These are phyloP conservation scores for Porites australiensis DNA, from an alignment of 64 coral and sea anemone genomes.

Conservation along the genomic window DNA sequence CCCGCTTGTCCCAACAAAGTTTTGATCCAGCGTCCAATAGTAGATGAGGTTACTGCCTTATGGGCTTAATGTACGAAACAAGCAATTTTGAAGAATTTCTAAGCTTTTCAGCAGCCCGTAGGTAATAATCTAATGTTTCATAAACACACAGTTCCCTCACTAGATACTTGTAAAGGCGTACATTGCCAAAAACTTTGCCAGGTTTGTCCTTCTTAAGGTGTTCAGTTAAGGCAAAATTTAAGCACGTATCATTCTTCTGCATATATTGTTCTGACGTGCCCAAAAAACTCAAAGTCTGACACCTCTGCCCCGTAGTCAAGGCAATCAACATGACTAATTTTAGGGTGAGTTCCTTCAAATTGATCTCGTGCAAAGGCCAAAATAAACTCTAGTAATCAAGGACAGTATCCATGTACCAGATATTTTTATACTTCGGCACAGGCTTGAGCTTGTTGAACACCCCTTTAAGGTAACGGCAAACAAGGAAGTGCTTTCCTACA, in stretches of 20 bases:
- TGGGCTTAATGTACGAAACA: constrained; percentile 69
- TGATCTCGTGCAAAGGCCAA: constrained; percentile 2
- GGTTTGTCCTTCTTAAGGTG: constrained; percentile 63
- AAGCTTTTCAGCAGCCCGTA: constrained; percentile 7
- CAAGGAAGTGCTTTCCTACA: too few relatives aligned
- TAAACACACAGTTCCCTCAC: constrained; percentile 61
- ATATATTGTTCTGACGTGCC: background rate
- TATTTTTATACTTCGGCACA: too few relatives aligned
- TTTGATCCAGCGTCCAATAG: constrained; percentile 74
- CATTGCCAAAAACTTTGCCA: constrained; percentile 63
- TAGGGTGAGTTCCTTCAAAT: constrained; percentile 44
- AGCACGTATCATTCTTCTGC: constrained; percentile 38
- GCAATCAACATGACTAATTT: constrained; percentile 43
- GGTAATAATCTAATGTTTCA: constrained; percentile 51
- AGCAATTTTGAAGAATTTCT: constrained; percentile 54
- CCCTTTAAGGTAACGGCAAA: too few relatives aligned
- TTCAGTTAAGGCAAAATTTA: constrained; percentile 46
- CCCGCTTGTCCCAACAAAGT: background rate
- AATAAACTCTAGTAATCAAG: background rate
- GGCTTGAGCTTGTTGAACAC: too few relatives aligned
- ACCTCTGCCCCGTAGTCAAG: too few relatives aligned
- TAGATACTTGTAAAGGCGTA: constrained; percentile 62
- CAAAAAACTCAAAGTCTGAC: background rate
- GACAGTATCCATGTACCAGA: background rate
- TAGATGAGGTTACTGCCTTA: constrained; percentile 47